Percentiles rank a stretch among this genome's conserved stretches.
Evolutionary conservation across 2,797 vertebrate genomes (phyloP).

Genomic region (Thamnophis elegans): DNA sequence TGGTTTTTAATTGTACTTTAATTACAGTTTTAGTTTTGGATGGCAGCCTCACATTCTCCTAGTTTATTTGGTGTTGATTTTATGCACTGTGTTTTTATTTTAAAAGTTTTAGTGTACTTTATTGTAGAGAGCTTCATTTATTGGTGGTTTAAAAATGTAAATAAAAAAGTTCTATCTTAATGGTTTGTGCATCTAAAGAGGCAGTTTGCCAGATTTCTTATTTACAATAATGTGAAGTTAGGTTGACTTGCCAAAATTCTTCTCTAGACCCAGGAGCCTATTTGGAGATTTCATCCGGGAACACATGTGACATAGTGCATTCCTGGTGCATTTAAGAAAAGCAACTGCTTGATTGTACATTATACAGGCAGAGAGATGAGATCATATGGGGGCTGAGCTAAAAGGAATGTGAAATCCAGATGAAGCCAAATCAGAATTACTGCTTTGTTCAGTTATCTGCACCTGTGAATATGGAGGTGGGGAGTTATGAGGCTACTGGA

Average conservation of each 20-base stretch:
- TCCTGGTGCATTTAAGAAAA: constrained; percentile 53
- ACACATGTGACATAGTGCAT: not conserved
- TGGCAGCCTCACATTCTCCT: not conserved
- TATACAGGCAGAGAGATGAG: constrained; percentile 48
- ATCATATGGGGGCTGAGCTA: constrained; percentile 54
- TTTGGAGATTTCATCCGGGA: constrained; percentile 36
- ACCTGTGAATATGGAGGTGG: constrained; percentile 56
- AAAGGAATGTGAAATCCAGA: constrained; percentile 56
- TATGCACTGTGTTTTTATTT: not conserved
- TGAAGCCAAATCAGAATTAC: constrained; percentile 58
- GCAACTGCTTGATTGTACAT: constrained; percentile 4
- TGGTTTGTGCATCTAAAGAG: not conserved
- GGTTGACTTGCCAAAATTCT: not conserved
- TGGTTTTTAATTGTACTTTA: not conserved
- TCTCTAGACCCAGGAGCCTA: constrained; percentile 28
- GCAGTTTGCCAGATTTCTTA: not conserved
- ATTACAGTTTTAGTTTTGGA: not conserved
- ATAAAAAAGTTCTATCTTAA: not conserved
- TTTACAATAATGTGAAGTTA: not conserved
- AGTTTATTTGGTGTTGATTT: not conserved
- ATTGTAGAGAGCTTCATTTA: not conserved
- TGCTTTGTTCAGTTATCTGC: constrained; percentile 59
- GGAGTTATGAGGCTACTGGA: constrained; percentile 39
- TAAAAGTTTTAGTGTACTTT: not conserved
- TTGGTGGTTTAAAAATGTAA: not conserved